A percentile compares a stretch with the other conserved stretches of the same genome.
Conservation (phyloP, 2,113 vertebrate species). For the Dermatemys mawii region DNA sequence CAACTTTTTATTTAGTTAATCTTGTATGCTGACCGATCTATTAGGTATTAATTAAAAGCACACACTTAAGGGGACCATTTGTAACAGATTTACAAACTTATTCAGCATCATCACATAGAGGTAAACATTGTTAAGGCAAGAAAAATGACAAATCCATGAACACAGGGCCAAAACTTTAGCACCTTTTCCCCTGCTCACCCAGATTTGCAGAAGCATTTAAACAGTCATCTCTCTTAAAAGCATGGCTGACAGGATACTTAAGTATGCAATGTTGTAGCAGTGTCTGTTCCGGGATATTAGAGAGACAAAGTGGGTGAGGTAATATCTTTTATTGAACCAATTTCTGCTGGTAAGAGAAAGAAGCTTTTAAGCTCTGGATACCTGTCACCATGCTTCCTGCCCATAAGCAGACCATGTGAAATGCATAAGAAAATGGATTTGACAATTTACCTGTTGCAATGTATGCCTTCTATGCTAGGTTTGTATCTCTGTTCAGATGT, state of each 20-base stretch:
- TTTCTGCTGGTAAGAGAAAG: not conserved
- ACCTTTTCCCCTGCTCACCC: constrained; percentile 37
- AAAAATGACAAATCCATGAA: constrained; percentile 16
- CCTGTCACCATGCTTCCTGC: not conserved
- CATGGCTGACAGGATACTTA: not conserved
- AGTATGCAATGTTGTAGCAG: not conserved
- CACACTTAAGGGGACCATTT: not conserved
- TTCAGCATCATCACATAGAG: constrained; percentile 10
- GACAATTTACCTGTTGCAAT: constrained; percentile 60
- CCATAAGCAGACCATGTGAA: not conserved
- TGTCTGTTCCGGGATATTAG: not conserved
- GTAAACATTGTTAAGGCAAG: constrained; percentile 66
- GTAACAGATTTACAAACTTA: not conserved
- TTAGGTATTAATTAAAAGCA: not conserved
- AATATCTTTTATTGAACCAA: not conserved
- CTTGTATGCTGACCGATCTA: not conserved
- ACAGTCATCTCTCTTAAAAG: not conserved
- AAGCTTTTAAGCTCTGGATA: not conserved
- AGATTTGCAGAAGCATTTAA: constrained; percentile 35
- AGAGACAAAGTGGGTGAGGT: not conserved
- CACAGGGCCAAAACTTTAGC: constrained; percentile 46
- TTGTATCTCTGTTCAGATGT: constrained; percentile 72
- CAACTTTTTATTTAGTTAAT: not conserved
- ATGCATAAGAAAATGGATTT: not conserved
- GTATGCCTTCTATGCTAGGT: constrained; percentile 77